phyloP scores from a whole-genome alignment of 2,888 invertebrate genomes.

The Drosophila peninsularis region DNA sequence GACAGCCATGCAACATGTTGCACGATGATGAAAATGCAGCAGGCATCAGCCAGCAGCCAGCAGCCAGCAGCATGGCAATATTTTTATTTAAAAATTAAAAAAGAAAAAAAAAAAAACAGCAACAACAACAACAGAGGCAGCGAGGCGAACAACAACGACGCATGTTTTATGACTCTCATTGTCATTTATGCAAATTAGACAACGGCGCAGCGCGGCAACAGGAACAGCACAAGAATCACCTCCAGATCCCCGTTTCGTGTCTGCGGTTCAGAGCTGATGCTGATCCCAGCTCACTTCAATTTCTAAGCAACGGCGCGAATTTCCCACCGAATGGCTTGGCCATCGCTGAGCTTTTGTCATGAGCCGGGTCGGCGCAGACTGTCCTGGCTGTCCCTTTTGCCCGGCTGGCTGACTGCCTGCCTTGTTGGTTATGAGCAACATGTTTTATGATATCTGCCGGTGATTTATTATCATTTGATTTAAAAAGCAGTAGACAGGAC shows the following conservation, averaged over 20 bases:
- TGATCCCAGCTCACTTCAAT: conserved; percentile 33
- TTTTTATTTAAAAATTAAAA: conserved; percentile 59
- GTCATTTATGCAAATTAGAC: conserved; percentile 81
- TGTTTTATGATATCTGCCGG: conserved; percentile 83
- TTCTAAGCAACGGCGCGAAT: conserved; percentile 70
- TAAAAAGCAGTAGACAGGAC: conserved; percentile 81
- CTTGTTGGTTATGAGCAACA: conserved; percentile 79
- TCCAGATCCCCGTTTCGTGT: conserved; percentile 8
- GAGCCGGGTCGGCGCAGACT: conserved; percentile 20
- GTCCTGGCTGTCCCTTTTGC: conserved; percentile 21
- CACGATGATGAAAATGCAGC: conserved; percentile 61
- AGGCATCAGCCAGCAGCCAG: conserved; percentile 27
- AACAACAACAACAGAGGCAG: conserved; percentile 26
- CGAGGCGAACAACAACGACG: conserved; percentile 72
- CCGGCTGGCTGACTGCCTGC: conserved; percentile 20
- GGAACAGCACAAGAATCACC: conserved; percentile 31
- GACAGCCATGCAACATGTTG: conserved; percentile 70
- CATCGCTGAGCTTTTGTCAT: conserved; percentile 72
- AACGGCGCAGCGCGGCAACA: conserved; percentile 46
- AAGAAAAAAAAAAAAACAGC: conserved; percentile 1
- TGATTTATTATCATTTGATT: conserved; percentile 84
- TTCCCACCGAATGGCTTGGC: conserved; percentile 63
- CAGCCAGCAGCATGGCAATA: conserved; percentile 40
- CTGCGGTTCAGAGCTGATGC: conserved; percentile 16
- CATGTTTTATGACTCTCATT: conserved; percentile 82